Percentiles rank a stretch among this genome's conserved stretches.
Evolutionary conservation across 2,113 vertebrate species (phyloP).

Genomic region (Bombycilla garrulus): DNA sequence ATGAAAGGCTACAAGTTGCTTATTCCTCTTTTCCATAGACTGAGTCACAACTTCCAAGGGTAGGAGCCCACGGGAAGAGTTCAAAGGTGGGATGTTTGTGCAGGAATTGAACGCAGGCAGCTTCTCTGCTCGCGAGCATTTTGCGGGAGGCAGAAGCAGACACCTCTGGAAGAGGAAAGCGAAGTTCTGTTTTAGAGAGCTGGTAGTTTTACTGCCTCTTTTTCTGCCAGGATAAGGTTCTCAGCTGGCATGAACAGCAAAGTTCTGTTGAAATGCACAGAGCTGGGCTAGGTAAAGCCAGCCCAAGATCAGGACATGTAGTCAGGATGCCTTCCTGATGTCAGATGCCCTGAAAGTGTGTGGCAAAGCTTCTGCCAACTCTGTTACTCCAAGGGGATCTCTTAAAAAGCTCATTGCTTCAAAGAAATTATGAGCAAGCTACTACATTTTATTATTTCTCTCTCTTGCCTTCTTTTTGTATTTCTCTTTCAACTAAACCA

Average conservation of each 20-base stretch:
- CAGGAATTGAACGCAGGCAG: not conserved
- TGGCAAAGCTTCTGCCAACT: not conserved
- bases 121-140: not conserved
- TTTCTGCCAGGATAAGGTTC: not conserved
- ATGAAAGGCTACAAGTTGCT: slow-evolving; percentile 16
- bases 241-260: not conserved
- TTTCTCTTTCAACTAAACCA: not conserved
- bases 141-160: not conserved
- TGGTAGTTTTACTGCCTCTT: not conserved
- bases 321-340: not conserved
- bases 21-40: not conserved
- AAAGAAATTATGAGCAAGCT: not conserved
- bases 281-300: not conserved
- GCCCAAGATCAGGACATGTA: not conserved
- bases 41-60: not conserved
- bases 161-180: not conserved
- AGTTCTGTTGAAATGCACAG: not conserved
- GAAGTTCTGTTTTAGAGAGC: not conserved
- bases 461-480: not conserved
- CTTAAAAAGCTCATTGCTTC: not conserved
- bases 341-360: not conserved
- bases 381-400: not conserved
- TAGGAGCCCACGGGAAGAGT: not conserved
- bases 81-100: not conserved
- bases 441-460: not conserved